Conservation (phyloP, 2,888 invertebrate species). For the Agonopterix heracliana region DNA sequence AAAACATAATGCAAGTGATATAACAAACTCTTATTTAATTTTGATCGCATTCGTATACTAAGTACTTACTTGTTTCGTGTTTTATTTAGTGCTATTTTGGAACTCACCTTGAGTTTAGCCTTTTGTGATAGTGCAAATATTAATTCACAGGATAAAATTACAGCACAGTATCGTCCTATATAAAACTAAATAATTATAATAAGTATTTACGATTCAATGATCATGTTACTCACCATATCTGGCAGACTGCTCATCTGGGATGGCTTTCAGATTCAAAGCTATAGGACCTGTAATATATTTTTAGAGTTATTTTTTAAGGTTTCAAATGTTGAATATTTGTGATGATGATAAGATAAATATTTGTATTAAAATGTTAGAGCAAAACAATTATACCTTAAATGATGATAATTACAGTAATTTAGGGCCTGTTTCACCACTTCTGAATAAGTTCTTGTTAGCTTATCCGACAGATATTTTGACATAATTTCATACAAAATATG, state of each 20-base stretch:
- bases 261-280: constrained; percentile 82
- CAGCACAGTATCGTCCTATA: background rate
- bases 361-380: background rate
- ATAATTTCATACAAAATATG: too few species aligned
- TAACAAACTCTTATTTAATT: too few species aligned
- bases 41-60: too few species aligned
- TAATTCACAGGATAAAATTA: background rate
- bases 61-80: too few species aligned
- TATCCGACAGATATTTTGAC: too few species aligned
- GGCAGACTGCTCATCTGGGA: constrained; percentile 85
- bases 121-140: constrained; percentile 20
- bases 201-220: background rate
- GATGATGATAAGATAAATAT: background rate
- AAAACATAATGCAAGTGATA: too few species aligned
- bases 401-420: too few species aligned
- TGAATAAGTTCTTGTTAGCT: too few species aligned
- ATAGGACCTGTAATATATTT: constrained; percentile 37
- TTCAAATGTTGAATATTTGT: background rate
- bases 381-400: too few species aligned
- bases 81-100: background rate
- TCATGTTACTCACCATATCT: constrained; percentile 85
- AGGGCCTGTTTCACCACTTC: too few species aligned
- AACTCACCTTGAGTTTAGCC: constrained; percentile 24
- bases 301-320: too few species aligned
- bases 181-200: background rate